Conservation (phyloP, 2,113 vertebrate species). For the Sus scrofa region T2T-Sscrofa CM000816.6:15649501-15650000, state of each 20-base stretch:
- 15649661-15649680: slow-evolving; percentile 75
- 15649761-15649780: slow-evolving; percentile 90
- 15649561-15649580: slow-evolving; percentile 68
- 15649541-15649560: slow-evolving; percentile 60
- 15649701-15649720: slow-evolving; percentile 75
- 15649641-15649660: slow-evolving; percentile 73
- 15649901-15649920: slow-evolving; percentile 80
- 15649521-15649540: slow-evolving; percentile 37
- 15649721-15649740: slow-evolving; percentile 66
- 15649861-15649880: slow-evolving; percentile 81
- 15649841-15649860: slow-evolving; percentile 73
- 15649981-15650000: slow-evolving; percentile 77
- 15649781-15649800: slow-evolving; percentile 76
- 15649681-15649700: slow-evolving; percentile 78
- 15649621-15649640: slow-evolving; percentile 78
- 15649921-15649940: slow-evolving; percentile 65
- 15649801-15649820: slow-evolving; percentile 78
- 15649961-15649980: slow-evolving; percentile 74
- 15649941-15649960: slow-evolving; percentile 65
- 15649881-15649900: slow-evolving; percentile 76
- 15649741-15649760: slow-evolving; percentile 68
- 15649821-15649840: slow-evolving; percentile 70
- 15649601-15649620: slow-evolving; percentile 68
- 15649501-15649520: slow-evolving; percentile 67
- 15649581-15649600: slow-evolving; percentile 65